A percentile compares a stretch with the other conserved stretches of the same genome.
Evolutionary conservation across 2,888 invertebrate species (phyloP).

Genomic region (Clunio marinus): DNA sequence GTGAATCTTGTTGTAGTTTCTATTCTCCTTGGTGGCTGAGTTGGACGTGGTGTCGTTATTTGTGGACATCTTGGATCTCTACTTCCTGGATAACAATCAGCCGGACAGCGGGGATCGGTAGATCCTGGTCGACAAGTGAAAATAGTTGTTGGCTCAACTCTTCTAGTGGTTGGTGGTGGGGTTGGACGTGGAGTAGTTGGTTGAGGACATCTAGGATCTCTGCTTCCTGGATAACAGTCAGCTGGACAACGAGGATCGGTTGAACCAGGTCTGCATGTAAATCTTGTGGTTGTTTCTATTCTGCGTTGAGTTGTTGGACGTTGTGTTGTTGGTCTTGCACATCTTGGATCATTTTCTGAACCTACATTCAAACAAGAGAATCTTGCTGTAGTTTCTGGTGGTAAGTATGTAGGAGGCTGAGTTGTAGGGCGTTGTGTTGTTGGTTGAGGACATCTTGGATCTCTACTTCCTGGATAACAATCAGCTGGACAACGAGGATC

Average conservation of each 20-base stretch:
- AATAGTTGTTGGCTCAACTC: slow-evolving; percentile 43
- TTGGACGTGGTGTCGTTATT: slow-evolving; percentile 43
- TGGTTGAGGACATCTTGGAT: slow-evolving; percentile 42
- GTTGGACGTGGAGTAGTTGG: slow-evolving; percentile 42
- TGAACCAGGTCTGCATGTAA: slow-evolving; percentile 45
- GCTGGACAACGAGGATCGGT: slow-evolving; percentile 45
- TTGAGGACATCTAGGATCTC: slow-evolving; percentile 40
- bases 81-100: slow-evolving; percentile 45
- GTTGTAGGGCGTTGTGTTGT: neutral
- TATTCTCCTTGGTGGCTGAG: slow-evolving; percentile 42
- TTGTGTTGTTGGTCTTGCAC: slow-evolving; percentile 44
- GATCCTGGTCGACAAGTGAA: slow-evolving; percentile 41
- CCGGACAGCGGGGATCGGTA: slow-evolving; percentile 11
- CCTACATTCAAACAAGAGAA: slow-evolving; percentile 35
- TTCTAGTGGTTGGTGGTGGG: slow-evolving; percentile 43
- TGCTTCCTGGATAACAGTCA: slow-evolving; percentile 42
- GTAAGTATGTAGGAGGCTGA: slow-evolving; percentile 43
- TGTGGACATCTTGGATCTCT: slow-evolving; percentile 46
- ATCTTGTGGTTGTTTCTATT: slow-evolving; percentile 41
- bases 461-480: slow-evolving; percentile 46
- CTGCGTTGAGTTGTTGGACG: slow-evolving; percentile 25
- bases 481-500: slow-evolving; percentile 33
- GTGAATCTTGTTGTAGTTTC: slow-evolving; percentile 41
- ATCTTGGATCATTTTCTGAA: slow-evolving; percentile 46
- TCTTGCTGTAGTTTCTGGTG: slow-evolving; percentile 40